Conservation (phyloP, 2,888 invertebrate genomes). For the Coleophora flavipennella region DNA sequence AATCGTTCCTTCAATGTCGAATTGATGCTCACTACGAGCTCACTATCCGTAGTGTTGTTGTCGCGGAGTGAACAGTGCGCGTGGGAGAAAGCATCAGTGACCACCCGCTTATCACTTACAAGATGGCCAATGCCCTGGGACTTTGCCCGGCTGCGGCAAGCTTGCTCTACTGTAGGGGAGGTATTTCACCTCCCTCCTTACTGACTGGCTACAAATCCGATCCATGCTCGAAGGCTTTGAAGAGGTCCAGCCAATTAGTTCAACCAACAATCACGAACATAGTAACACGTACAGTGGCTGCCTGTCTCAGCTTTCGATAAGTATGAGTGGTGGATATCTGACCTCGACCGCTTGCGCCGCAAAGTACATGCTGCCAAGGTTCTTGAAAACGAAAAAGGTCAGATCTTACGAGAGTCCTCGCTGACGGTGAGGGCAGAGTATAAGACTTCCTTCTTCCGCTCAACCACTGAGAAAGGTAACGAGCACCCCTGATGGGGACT, state of each 20-base stretch:
- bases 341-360: conserved; percentile 6
- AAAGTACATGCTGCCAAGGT: conserved; percentile 1
- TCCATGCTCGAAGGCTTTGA: not conserved
- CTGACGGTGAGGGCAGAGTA: not conserved
- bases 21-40: conserved; percentile 15
- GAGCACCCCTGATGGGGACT: too few species aligned
- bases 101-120: conserved; percentile 11
- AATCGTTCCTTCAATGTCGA: conserved; percentile 21
- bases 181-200: not conserved
- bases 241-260: conserved; percentile 1
- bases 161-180: not conserved
- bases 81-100: conserved; percentile 11
- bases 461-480: too few species aligned
- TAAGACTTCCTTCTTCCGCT: too few species aligned
- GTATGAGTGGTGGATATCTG: conserved; percentile 17
- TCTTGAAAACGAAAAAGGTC: conserved; percentile 7
- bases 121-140: not conserved
- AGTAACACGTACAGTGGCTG: conserved; percentile 1
- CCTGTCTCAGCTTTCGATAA: conserved; percentile 1
- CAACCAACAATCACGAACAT: not conserved
- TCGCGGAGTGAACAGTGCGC: conserved; percentile 14
- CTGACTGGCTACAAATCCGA: conserved; percentile 1
- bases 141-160: conserved; percentile 1
- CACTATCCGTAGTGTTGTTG: not conserved
- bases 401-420: not conserved